Conservation (phyloP, 2,113 vertebrate species). For the Athene noctua region DNA sequence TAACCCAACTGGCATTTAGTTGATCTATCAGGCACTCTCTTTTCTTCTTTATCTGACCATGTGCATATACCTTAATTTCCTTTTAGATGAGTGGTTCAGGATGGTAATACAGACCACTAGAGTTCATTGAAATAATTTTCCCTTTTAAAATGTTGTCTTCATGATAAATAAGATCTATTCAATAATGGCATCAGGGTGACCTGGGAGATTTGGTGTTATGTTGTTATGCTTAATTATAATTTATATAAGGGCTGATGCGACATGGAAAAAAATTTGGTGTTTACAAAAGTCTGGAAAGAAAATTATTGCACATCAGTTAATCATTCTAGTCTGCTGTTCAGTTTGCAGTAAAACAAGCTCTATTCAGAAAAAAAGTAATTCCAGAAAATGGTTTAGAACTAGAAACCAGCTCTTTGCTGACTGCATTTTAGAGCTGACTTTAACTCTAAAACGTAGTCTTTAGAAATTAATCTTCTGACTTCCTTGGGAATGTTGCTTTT, state of each 20-base stretch:
- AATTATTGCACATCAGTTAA: background rate
- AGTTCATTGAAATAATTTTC: background rate
- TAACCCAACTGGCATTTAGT: constrained; percentile 18
- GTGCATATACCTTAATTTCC: background rate
- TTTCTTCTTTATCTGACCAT: background rate
- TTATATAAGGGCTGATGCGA: background rate
- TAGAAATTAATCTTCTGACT: background rate
- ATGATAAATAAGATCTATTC: background rate
- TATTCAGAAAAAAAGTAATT: background rate
- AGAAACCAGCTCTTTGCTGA: background rate
- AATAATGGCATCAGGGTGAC: background rate
- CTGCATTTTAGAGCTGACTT: background rate
- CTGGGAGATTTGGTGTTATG: background rate
- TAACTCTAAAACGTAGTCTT: background rate
- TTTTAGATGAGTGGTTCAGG: background rate
- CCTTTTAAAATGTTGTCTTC: background rate
- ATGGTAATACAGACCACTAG: background rate
- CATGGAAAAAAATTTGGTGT: background rate
- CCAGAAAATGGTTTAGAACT: background rate
- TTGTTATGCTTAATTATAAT: background rate
- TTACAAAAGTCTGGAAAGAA: background rate
- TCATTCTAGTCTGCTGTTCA: background rate
- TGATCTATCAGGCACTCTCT: constrained; percentile 15
- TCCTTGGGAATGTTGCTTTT: background rate
- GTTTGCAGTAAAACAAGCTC: background rate